Evolutionary conservation across 2,888 invertebrate genomes (phyloP), one percentile per base, ranked within the genome.

Genomic region (Entomobrya multifasciata): DNA sequence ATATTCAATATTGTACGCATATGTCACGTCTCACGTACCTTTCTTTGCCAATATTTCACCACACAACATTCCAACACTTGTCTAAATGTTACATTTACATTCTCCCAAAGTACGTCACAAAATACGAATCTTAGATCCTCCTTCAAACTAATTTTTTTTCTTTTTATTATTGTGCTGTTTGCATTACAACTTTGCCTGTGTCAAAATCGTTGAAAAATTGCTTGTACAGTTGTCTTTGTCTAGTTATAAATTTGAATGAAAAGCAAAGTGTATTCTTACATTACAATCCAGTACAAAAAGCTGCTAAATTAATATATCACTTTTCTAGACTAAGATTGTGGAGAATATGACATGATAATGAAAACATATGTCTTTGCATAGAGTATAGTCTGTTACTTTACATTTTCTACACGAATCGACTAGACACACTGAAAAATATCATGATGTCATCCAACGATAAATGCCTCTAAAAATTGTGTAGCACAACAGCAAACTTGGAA

Each of bases 161-260:
- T 49, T 10, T 49, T 49, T 49, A 3, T 15, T 49, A 15, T 49
- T n/a, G 3, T n/a, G 13, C 8, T 11, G 36, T 8, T 30, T 36
- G 17, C 36, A 36, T 62, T 27, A 62, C 62, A 62, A 62, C 36
- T 62, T 62, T 36, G 62, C 36, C 62, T 8, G 62, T 62, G 62
- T 62, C 62, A 62, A 36, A 62, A 62, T 36, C 62, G 30, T n/a
- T 3, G 15, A 62, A 62, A 62, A 62, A 62, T 20, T 36, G 30
- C 17, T 17, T 8, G n/a, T n/a, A 62, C 62, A n/a, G n/a, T 62
- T 36, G 62, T n/a, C 36, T 30, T 62, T 36, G 62, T n/a, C 36
- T 30, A 30, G 62, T 36, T 62, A 15, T 22, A 60, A 60, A 60
- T 11, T 13, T 36, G 11, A 8, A 27, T 25, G 60, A 27, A 13